Base-by-base conservation (phyloP, 1,140 invertebrate species). In the Carposina sasakii region DNA sequence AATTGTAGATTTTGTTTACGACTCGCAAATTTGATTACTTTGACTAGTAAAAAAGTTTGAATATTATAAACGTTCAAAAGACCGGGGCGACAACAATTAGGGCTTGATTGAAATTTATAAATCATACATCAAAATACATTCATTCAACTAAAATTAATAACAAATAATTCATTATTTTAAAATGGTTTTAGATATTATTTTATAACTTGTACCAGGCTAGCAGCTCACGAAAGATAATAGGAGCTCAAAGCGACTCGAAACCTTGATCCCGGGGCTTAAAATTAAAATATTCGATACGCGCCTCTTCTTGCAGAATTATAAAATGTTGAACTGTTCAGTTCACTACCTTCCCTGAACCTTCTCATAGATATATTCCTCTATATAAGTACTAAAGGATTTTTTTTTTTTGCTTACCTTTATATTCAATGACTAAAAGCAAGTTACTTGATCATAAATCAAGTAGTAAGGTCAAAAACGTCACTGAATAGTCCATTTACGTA, bases 271-370 rank as follows among this genome's bases (percentile, higher is more conserved):
- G 49, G 48, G 51, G n/a, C 57, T 57, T 54, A 34, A 47, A 60
- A 66, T 61, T 66, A 63, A 66, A 69, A 62, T 63, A 47, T 59
- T 48, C 21, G 21, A 47, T 52, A 48, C 44, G n/a, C n/a, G n/a
- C n/a, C n/a, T n/a, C n/a, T n/a, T n/a, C n/a, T n/a, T n/a, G n/a
- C n/a, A n/a, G n/a, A n/a, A n/a, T n/a, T n/a, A n/a, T n/a, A n/a
- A n/a, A n/a, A n/a, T n/a, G n/a, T n/a, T n/a, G n/a, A n/a, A n/a
- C n/a, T n/a, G n/a, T n/a, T n/a, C n/a, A n/a, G n/a, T n/a, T n/a
- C n/a, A n/a, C n/a, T n/a, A n/a, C n/a, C n/a, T n/a, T n/a, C n/a
- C n/a, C n/a, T n/a, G n/a, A n/a, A n/a, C n/a, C n/a, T n/a, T n/a
- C n/a, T n/a, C n/a, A n/a, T n/a, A n/a, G n/a, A n/a, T n/a, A n/a